Evolutionary conservation across 2,797 vertebrate species (phyloP).

Genomic region (Sebastes paucispinis): DNA sequence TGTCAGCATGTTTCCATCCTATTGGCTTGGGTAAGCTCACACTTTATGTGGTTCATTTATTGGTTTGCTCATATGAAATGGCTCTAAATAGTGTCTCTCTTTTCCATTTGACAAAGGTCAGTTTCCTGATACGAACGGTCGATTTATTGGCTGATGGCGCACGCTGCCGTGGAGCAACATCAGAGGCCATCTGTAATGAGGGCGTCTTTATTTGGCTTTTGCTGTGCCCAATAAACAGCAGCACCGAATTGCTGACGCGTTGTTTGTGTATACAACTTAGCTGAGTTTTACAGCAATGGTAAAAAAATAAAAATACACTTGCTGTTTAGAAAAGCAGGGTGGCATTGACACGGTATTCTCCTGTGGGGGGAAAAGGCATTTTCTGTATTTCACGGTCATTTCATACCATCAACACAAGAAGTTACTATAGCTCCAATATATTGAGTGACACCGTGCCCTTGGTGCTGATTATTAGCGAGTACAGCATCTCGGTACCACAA

Average conservation of each 20-base stretch:
- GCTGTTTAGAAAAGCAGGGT: neutral
- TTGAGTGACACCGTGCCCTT: conserved; percentile 59
- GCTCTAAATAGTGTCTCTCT: neutral
- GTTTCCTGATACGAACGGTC: conserved; percentile 1
- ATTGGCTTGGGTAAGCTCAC: neutral
- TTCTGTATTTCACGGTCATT: conserved; percentile 15
- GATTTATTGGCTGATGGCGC: conserved; percentile 30
- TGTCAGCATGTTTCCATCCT: neutral
- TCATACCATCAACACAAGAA: conserved; percentile 2
- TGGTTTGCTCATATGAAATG: neutral
- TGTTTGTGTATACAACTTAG: conserved; percentile 7
- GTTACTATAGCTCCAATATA: neutral
- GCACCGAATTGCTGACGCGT: conserved; percentile 10
- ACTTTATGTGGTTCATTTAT: conserved; percentile 13
- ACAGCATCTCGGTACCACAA: conserved; percentile 43
- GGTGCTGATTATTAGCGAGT: conserved; percentile 52
- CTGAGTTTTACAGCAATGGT: conserved; percentile 11
- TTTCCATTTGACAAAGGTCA: conserved; percentile 18
- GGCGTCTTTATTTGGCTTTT: conserved; percentile 26
- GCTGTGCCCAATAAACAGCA: conserved; percentile 20
- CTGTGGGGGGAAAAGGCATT: neutral
- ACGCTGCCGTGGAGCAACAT: neutral
- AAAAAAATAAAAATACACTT: neutral
- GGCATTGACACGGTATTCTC: neutral
- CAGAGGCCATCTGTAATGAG: conserved; percentile 6